Conservation (phyloP, 2,113 vertebrate species). For the Sturnira hondurensis region DNA sequence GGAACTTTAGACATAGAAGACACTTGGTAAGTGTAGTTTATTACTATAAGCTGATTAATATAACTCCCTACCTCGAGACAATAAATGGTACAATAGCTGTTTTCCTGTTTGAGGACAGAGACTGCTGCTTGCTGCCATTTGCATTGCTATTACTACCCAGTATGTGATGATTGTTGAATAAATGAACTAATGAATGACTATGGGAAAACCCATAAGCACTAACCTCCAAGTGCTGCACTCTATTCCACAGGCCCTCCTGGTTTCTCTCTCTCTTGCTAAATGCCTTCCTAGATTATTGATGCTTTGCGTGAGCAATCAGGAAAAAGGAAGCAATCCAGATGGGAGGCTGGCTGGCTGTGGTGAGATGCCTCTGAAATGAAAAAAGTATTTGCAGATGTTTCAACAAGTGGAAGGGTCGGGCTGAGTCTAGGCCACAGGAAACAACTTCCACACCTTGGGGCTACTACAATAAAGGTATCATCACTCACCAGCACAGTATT, state of each 20-base stretch:
- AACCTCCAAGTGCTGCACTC: neutral
- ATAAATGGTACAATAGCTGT: neutral
- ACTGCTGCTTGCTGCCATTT: neutral
- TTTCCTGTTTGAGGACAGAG: neutral
- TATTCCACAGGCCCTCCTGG: conserved; percentile 12
- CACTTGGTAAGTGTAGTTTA: neutral
- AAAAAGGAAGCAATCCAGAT: conserved; percentile 63
- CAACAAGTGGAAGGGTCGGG: conserved; percentile 37
- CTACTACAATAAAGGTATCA: conserved; percentile 55
- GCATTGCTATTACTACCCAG: neutral
- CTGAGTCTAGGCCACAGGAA: conserved; percentile 50
- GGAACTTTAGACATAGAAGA: neutral
- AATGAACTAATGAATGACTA: neutral
- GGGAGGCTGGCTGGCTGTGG: conserved; percentile 28
- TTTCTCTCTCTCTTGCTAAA: neutral
- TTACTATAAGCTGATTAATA: neutral
- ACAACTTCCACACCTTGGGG: conserved; percentile 69
- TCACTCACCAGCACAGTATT: conserved; percentile 48
- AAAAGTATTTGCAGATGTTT: conserved; percentile 71
- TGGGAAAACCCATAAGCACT: neutral
- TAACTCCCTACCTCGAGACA: neutral
- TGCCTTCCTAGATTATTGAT: neutral
- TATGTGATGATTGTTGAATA: neutral
- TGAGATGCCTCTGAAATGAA: conserved; percentile 61
- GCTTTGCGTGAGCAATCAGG: conserved; percentile 30